Base-by-base conservation (phyloP, 2,797 vertebrate genomes). In the Melanotaenia nigrans region DNA sequence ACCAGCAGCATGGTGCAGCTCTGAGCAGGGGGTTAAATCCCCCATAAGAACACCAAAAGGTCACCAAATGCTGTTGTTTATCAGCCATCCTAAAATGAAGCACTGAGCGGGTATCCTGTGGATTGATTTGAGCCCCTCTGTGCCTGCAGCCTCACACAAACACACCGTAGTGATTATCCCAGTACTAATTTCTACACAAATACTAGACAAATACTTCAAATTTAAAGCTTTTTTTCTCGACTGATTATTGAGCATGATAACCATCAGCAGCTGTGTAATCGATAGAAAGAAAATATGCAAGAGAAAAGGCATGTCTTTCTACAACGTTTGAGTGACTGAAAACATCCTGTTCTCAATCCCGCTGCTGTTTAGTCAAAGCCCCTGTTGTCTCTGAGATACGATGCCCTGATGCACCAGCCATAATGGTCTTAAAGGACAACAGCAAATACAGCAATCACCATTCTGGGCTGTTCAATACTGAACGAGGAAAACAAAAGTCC, bases 31-130 rank as follows among this genome's bases (percentile, higher is more conserved):
- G 91, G 91, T 87, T 91, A 87, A 93, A 92, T 89, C 88, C 91
- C 88, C 85, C 83, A 86, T 90, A 92, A 92, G 91, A 92, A 91
- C 92, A 84, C 65, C 75, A 85, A 94, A 94, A 94, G 93, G 94
- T 95, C 94, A 94, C 93, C 92, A 93, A 93, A 93, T 93, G 93
- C 91, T 92, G 88, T 88, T 91, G 88, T 93, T 94, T 91, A 92
- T 90, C 89, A 91, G 82, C 82, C 85, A 78, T 87, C 86, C 87
- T 82, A 79, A 85, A 84, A 82, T 67, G 68, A 85, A 85, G 88
- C 65, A 20, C 79, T 45, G 73, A 81, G 78, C 24, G 42, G 59
- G 88, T 71, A 83, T 88, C 91, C 87, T 81, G 81, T 51, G 79
- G 71, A 85, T 85, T 85, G 86, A 87, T 87, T 85, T 81, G 53